These are phyloP conservation scores for Schizopygopsis pylzovi DNA, from an alignment of 2,797 vertebrate genomes.

Conservation along the genomic window DNA sequence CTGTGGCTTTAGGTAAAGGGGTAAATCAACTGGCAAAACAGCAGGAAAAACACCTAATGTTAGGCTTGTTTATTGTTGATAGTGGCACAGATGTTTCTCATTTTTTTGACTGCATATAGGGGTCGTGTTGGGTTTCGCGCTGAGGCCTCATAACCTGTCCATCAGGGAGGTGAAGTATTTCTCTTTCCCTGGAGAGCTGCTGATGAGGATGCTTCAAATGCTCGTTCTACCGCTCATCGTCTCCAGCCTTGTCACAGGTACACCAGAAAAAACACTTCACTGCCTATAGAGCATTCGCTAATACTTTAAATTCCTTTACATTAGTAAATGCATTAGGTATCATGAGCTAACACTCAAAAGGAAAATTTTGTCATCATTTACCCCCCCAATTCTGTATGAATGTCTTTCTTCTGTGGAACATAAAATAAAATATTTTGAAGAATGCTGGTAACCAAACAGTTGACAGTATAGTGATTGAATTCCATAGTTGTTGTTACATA, in stretches of 20 bases:
- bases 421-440: neutral
- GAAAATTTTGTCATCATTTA: neutral
- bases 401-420: no score
- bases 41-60: neutral
- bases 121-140: constrained; percentile 86
- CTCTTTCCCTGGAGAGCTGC: constrained; percentile 93
- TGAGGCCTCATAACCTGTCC: constrained; percentile 87
- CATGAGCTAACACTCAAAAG: neutral
- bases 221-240: constrained; percentile 93
- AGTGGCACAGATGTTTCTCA: neutral
- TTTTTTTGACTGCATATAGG: constrained; percentile 73
- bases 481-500: neutral
- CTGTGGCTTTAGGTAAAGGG: constrained; percentile 86
- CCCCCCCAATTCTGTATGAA: no score
- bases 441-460: neutral
- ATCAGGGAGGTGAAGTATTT: constrained; percentile 94
- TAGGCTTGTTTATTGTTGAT: neutral
- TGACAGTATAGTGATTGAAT: neutral
- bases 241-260: constrained; percentile 96
- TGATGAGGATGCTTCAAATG: constrained; percentile 99
- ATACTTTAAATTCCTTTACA: neutral
- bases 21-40: neutral
- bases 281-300: neutral
- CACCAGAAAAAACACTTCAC: constrained; percentile 23
- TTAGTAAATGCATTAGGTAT: neutral